Percentiles rank a stretch among this genome's conserved stretches.
Evolutionary conservation across 2,113 vertebrate species (phyloP).

Genomic region (Triplophysa siluroides): DNA sequence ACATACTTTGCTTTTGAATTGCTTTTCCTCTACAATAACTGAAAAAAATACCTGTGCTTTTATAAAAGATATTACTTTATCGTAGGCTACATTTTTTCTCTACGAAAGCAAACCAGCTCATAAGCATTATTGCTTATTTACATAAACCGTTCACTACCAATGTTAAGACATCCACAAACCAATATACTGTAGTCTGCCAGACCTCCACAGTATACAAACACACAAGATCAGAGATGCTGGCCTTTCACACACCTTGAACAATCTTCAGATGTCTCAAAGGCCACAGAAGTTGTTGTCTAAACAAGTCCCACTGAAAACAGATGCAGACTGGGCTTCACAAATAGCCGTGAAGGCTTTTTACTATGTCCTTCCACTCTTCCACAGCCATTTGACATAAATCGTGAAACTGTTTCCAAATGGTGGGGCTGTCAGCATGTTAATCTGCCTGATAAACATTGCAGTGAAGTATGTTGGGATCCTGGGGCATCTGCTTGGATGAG

Average conservation of each 20-base stretch:
- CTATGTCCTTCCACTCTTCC: slow-evolving; percentile 27
- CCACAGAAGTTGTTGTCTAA: slow-evolving; percentile 35
- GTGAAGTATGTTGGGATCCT: slow-evolving; percentile 40
- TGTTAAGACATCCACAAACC: too few relatives aligned
- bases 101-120: background rate
- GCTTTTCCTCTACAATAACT: too few relatives aligned
- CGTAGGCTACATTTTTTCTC: too few relatives aligned
- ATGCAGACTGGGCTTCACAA: slow-evolving; percentile 9
- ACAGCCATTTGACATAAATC: slow-evolving; percentile 48
- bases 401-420: slow-evolving; percentile 50
- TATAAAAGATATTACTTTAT: too few relatives aligned
- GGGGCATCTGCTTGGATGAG: slow-evolving; percentile 39
- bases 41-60: too few relatives aligned
- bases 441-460: slow-evolving; percentile 50
- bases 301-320: slow-evolving; percentile 16
- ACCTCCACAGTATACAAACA: background rate
- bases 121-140: background rate
- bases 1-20: too few relatives aligned
- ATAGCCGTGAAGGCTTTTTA: slow-evolving; percentile 11
- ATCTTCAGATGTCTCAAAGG: slow-evolving; percentile 9
- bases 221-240: background rate
- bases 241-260: background rate
- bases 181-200: too few relatives aligned
- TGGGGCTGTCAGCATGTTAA: slow-evolving; percentile 48
- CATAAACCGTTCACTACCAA: background rate